phyloP scores from a whole-genome alignment of 2,888 invertebrate species.

The Sesia apiformis region DNA sequence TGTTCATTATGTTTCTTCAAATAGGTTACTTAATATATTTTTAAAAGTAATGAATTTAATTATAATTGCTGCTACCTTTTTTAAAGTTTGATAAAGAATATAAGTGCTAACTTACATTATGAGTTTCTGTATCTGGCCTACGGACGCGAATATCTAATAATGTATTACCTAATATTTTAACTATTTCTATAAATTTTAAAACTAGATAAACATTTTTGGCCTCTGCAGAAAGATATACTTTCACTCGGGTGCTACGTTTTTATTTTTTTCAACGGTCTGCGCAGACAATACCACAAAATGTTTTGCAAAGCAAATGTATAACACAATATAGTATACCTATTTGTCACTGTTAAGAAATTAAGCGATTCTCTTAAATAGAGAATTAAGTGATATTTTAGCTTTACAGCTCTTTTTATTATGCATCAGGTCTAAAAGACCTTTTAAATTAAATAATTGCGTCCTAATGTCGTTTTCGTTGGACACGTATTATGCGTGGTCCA shows the following conservation, averaged over 20 bases:
- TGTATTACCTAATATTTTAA: too few species aligned
- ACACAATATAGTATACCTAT: constrained; percentile 21
- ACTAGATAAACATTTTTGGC: too few species aligned
- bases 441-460: constrained; percentile 23
- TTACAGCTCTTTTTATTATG: constrained; percentile 57
- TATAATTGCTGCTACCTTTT: too few species aligned
- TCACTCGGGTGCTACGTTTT: constrained; percentile 25
- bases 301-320: constrained; percentile 62
- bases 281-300: constrained; percentile 52
- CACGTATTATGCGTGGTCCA: not conserved
- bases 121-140: too few species aligned
- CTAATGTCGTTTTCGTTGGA: constrained; percentile 5
- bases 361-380: constrained; percentile 53
- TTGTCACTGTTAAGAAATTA: constrained; percentile 41
- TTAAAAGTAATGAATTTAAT: too few species aligned
- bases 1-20: too few species aligned
- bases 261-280: constrained; percentile 32
- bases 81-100: too few species aligned
- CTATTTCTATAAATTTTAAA: too few species aligned
- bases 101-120: too few species aligned
- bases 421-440: constrained; percentile 52
- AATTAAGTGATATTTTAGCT: constrained; percentile 69
- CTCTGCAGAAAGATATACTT: constrained; percentile 1
- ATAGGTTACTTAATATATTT: too few species aligned
- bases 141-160: too few species aligned